A percentile compares a stretch with the other conserved stretches of the same genome.
Conservation (phyloP, 2,888 invertebrate species). For the Pecten maximus region DNA sequence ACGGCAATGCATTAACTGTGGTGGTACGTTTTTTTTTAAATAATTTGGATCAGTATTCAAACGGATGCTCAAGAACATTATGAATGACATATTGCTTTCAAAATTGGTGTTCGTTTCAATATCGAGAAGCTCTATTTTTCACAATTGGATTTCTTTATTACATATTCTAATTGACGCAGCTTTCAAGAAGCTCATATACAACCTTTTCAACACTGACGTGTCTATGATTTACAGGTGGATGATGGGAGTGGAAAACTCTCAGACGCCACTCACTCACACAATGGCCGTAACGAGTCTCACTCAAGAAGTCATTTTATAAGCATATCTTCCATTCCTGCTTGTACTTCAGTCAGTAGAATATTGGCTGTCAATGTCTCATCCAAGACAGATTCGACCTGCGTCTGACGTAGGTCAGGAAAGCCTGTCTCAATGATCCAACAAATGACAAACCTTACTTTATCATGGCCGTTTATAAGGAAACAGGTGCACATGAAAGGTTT, state of each 20-base stretch:
- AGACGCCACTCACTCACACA: not conserved
- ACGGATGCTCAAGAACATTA: not conserved
- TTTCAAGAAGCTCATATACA: not conserved
- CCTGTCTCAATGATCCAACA: not conserved
- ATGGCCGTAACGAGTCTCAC: not conserved
- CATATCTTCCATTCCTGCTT: not conserved
- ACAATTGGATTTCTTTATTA: not conserved
- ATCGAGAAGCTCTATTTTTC: not conserved
- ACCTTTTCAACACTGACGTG: not conserved
- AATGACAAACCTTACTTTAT: not conserved
- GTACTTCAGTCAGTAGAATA: not conserved
- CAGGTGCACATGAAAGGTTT: not conserved
- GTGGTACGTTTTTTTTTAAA: too few species aligned
- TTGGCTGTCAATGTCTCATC: not conserved
- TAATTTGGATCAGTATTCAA: not conserved
- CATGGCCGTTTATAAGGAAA: not conserved
- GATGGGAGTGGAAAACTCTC: not conserved
- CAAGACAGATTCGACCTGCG: not conserved
- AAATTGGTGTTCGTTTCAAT: not conserved
- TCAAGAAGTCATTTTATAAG: conserved; percentile 6
- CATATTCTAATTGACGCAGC: not conserved
- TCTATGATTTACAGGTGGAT: not conserved
- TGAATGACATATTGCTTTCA: not conserved
- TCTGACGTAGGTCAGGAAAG: not conserved
- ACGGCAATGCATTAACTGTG: too few species aligned